Percentiles rank a stretch among this genome's conserved stretches.
phyloP scores from a whole-genome alignment of 2,797 vertebrate genomes.

The Coreius guichenoti region DNA sequence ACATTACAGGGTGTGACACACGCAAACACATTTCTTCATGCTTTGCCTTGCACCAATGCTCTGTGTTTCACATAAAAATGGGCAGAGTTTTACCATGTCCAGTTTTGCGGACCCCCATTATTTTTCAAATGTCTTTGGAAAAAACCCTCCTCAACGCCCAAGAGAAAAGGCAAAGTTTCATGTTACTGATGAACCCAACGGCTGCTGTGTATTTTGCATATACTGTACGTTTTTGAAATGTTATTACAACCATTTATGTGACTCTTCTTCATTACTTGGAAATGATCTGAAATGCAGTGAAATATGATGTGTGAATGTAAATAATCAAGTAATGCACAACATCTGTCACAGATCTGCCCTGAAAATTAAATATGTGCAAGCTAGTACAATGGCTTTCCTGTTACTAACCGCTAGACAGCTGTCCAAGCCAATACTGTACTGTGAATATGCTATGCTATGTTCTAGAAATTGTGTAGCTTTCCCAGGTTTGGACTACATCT shows the following conservation, averaged over 20 bases:
- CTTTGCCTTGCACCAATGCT: constrained; percentile 33
- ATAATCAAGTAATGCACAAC: constrained; percentile 27
- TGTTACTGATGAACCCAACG: constrained; percentile 4
- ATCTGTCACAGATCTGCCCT: constrained; percentile 26
- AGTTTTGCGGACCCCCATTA: not conserved
- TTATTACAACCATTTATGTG: not conserved
- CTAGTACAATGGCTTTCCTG: constrained; percentile 29
- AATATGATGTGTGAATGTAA: constrained; percentile 24
- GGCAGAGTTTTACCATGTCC: not conserved
- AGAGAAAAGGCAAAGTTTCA: constrained; percentile 12
- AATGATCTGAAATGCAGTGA: not conserved
- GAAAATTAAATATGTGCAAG: constrained; percentile 33
- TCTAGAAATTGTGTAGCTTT: constrained; percentile 1
- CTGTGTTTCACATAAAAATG: not conserved
- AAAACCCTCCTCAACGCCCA: constrained; percentile 2
- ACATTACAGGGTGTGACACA: constrained; percentile 49
- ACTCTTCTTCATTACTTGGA: not conserved
- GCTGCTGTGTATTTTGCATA: not conserved
- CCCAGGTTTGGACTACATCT: constrained; percentile 29
- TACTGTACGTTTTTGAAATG: not conserved
- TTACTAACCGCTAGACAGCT: constrained; percentile 39
- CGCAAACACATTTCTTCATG: constrained; percentile 31
- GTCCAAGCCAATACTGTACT: constrained; percentile 20
- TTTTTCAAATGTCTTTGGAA: constrained; percentile 3
- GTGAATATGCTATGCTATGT: not conserved